Evolutionary conservation across 2,888 invertebrate species (phyloP).

Genomic region (Pegoplata infirma): DNA sequence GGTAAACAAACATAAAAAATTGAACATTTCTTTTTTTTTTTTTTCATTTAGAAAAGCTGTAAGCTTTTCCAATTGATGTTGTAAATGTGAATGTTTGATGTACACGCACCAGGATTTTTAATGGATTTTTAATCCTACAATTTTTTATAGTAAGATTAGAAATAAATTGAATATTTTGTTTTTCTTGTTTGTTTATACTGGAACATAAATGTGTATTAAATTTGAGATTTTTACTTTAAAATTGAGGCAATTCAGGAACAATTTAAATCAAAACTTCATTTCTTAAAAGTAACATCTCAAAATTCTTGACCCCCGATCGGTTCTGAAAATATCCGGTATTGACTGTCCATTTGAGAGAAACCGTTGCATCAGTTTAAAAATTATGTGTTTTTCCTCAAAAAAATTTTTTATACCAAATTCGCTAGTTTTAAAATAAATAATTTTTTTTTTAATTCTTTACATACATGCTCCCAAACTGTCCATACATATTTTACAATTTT

Average conservation of each 20-base stretch:
- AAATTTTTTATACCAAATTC: too few species aligned
- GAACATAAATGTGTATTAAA: neutral
- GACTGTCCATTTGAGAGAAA: too few species aligned
- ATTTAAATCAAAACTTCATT: neutral
- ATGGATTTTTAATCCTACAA: constrained; percentile 55
- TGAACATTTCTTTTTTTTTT: too few species aligned
- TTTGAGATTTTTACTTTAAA: constrained; percentile 38
- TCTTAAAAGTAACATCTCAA: neutral
- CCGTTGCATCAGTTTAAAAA: too few species aligned
- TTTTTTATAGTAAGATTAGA: constrained; percentile 60
- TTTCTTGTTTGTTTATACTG: constrained; percentile 4
- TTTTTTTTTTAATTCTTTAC: neutral
- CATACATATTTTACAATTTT: constrained; percentile 3
- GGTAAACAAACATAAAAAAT: too few species aligned
- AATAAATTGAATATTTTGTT: constrained; percentile 64
- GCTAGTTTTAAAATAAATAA: too few species aligned
- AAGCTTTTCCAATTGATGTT: too few species aligned
- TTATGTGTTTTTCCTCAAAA: too few species aligned
- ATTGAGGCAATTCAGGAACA: constrained; percentile 40
- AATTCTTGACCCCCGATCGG: too few species aligned
- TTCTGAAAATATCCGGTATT: too few species aligned
- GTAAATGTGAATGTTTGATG: constrained; percentile 8
- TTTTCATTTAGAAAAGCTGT: too few species aligned
- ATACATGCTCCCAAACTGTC: too few species aligned
- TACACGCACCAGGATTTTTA: constrained; percentile 51